phyloP scores from a whole-genome alignment of 2,888 invertebrate species.

The Erebia aethiops region DNA sequence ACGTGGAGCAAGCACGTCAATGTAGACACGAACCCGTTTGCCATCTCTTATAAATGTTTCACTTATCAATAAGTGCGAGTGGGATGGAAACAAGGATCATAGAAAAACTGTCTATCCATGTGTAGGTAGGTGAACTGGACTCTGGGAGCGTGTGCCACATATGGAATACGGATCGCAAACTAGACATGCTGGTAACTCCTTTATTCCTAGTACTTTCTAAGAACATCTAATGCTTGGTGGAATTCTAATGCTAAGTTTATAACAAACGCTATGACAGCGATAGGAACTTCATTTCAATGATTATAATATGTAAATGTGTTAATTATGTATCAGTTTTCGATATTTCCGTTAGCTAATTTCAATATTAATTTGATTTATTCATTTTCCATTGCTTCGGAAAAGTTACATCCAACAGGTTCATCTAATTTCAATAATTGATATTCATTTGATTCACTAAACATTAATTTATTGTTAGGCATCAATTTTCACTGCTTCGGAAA shows the following conservation, averaged over 20 bases:
- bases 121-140: slow-evolving; percentile 54
- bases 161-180: slow-evolving; percentile 62
- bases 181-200: slow-evolving; percentile 66
- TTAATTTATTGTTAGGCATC: too few relatives aligned
- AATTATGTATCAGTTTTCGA: too few relatives aligned
- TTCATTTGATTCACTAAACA: too few relatives aligned
- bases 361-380: too few relatives aligned
- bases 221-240: slow-evolving; percentile 78
- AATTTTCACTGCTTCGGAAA: too few relatives aligned
- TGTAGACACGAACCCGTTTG: slow-evolving; percentile 48
- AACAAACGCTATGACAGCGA: too few relatives aligned
- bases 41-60: slow-evolving; percentile 49
- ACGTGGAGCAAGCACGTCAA: slow-evolving; percentile 41
- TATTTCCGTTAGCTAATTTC: too few relatives aligned
- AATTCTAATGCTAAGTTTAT: slow-evolving; percentile 57
- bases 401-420: too few relatives aligned
- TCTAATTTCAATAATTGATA: too few relatives aligned
- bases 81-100: slow-evolving; percentile 68
- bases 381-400: too few relatives aligned
- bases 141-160: slow-evolving; percentile 63
- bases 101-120: slow-evolving; percentile 58
- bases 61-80: slow-evolving; percentile 43
- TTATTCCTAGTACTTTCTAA: slow-evolving; percentile 79
- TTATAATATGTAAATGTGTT: too few relatives aligned
- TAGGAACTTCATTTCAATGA: too few relatives aligned